These are phyloP conservation scores for Habropoda laboriosa DNA, from an alignment of 1,140 invertebrate species.

Conservation along the genomic window DNA sequence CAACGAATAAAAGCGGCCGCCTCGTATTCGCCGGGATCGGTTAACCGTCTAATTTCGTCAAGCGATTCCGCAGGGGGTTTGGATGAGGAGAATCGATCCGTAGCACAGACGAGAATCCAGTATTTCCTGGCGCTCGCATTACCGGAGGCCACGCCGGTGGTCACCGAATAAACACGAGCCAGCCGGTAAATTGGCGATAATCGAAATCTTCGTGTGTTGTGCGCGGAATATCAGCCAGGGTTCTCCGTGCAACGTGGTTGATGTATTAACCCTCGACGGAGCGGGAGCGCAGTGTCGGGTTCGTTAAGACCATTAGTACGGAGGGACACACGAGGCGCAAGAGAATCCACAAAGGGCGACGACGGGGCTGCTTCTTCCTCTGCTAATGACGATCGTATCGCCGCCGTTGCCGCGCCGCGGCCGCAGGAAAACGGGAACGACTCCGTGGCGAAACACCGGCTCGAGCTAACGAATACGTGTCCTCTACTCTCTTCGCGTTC, in stretches of 20 bases:
- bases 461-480: slow-evolving; percentile 30
- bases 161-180: slow-evolving; percentile 48
- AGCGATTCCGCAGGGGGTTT: slow-evolving; percentile 10
- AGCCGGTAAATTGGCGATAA: slow-evolving; percentile 50
- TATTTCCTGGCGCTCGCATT: slow-evolving; percentile 24
- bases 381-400: slow-evolving; percentile 53
- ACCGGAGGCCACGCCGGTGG: slow-evolving; percentile 26
- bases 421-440: slow-evolving; percentile 40
- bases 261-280: slow-evolving; percentile 40
- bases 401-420: background rate
- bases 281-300: slow-evolving; percentile 31
- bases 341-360: slow-evolving; percentile 53
- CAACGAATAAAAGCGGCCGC: background rate
- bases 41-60: slow-evolving; percentile 45
- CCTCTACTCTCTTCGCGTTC: no score
- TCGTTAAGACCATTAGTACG: slow-evolving; percentile 54
- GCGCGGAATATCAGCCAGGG: slow-evolving; percentile 23
- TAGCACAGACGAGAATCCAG: background rate
- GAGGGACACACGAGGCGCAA: slow-evolving; percentile 47
- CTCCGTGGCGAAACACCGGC: slow-evolving; percentile 21
- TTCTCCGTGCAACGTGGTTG: slow-evolving; percentile 10
- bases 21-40: background rate
- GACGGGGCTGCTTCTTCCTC: slow-evolving; percentile 49
- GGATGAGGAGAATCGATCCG: background rate
- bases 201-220: slow-evolving; percentile 42